Evolutionary conservation across 2,888 invertebrate species (phyloP).

Genomic region (Hydriomena furcata): DNA sequence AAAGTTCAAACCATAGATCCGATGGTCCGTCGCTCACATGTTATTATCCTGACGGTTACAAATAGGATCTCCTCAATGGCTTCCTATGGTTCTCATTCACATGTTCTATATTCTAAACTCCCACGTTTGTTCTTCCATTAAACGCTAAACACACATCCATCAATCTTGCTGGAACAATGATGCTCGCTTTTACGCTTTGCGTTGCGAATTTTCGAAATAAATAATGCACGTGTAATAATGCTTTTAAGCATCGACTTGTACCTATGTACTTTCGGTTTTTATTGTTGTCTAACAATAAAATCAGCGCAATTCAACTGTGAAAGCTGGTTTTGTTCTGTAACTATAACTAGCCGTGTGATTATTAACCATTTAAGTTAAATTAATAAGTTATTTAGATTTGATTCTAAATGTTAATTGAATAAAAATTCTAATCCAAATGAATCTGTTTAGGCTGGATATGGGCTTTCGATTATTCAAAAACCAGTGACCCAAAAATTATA

Average conservation of each 20-base stretch:
- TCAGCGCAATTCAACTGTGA: slow-evolving; percentile 30
- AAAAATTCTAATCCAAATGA: slow-evolving; percentile 1
- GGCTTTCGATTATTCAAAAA: neutral
- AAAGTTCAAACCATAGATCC: slow-evolving; percentile 1
- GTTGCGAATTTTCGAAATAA: slow-evolving; percentile 53
- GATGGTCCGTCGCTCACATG: slow-evolving; percentile 18
- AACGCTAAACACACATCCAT: slow-evolving; percentile 55
- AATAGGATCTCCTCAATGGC: slow-evolving; percentile 26
- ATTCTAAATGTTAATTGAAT: too few species aligned
- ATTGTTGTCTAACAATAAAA: slow-evolving; percentile 41
- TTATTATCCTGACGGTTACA: slow-evolving; percentile 27
- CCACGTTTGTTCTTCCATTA: slow-evolving; percentile 60
- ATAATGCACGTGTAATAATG: slow-evolving; percentile 35
- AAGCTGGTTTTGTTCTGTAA: slow-evolving; percentile 19
- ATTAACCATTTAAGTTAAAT: slow-evolving; percentile 7
- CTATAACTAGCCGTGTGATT: slow-evolving; percentile 15
- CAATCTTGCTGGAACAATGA: slow-evolving; percentile 66
- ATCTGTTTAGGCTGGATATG: slow-evolving; percentile 10
- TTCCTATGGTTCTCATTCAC: slow-evolving; percentile 69
- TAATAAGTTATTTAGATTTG: neutral
- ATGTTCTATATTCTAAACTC: slow-evolving; percentile 73
- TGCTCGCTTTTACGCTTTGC: slow-evolving; percentile 48
- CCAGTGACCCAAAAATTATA: slow-evolving; percentile 8
- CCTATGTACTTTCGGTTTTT: slow-evolving; percentile 58
- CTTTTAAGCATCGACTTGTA: slow-evolving; percentile 38